A percentile compares a stretch with the other conserved stretches of the same genome.
These are phyloP conservation scores for Agonopterix heracliana DNA, from an alignment of 2,888 invertebrate species.

Conservation along the genomic window DNA sequence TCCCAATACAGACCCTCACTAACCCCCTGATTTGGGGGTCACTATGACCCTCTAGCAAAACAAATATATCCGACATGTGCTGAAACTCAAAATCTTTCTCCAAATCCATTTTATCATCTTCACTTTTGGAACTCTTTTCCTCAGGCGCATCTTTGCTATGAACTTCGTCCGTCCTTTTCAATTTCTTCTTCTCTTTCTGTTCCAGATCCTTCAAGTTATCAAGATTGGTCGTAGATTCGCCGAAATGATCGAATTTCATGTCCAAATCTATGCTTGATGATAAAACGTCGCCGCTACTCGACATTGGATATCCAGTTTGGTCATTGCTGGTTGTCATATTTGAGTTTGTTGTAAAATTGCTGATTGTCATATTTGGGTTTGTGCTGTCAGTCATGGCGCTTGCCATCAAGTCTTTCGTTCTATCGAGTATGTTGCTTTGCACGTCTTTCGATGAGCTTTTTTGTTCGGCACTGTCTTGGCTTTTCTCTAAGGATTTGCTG, in stretches of 20 bases:
- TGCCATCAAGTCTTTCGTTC: slow-evolving; percentile 42
- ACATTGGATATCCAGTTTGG: slow-evolving; percentile 60
- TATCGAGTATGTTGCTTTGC: slow-evolving; percentile 58
- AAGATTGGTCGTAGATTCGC: slow-evolving; percentile 60
- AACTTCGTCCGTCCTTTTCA: slow-evolving; percentile 40
- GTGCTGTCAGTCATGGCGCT: slow-evolving; percentile 63
- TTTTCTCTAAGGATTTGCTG: slow-evolving; percentile 51
- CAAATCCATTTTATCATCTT: neutral
- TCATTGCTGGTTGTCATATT: slow-evolving; percentile 66
- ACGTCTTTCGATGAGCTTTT: slow-evolving; percentile 58
- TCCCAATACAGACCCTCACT: slow-evolving; percentile 80
- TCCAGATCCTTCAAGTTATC: slow-evolving; percentile 45
- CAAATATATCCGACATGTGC: slow-evolving; percentile 81
- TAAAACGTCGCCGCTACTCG: slow-evolving; percentile 54
- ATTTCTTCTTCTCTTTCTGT: slow-evolving; percentile 24
- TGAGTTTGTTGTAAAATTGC: slow-evolving; percentile 63
- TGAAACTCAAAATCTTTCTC: slow-evolving; percentile 65
- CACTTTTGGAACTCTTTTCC: neutral
- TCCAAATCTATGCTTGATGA: slow-evolving; percentile 70
- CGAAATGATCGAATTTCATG: slow-evolving; percentile 80
- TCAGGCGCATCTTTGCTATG: slow-evolving; percentile 35
- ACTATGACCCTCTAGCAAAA: slow-evolving; percentile 79
- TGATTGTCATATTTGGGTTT: slow-evolving; percentile 59
- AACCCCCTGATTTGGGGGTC: slow-evolving; percentile 90
- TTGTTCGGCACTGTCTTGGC: slow-evolving; percentile 50